Evolutionary conservation across 2,888 invertebrate species (phyloP), one percentile per base, ranked within the genome.

Genomic region (Lysandra bellargus): DNA sequence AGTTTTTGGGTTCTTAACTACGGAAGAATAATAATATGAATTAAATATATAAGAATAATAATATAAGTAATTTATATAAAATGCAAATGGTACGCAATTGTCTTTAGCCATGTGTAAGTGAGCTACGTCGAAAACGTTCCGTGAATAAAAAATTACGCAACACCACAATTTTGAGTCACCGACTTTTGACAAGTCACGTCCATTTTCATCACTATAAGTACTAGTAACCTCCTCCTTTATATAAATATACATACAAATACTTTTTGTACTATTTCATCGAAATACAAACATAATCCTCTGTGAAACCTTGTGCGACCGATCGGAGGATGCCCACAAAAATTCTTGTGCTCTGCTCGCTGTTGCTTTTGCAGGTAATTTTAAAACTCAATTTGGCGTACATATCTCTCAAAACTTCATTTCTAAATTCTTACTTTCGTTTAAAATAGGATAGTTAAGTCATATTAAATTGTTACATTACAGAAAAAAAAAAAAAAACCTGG

Each of bases 131-230:
- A 17, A 74, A 74, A 44, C 44, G 12, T 74, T 74, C 44, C n/a
- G 0, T n/a, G 6, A 44, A 74, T 74, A 40, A 44, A n/a, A n/a
- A 7, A 74, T 44, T 74, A 23, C n/a, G 40, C 9, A 74, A 74
- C 12, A 74, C n/a, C 23, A 44, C 5, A 69, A 69, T 33, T 69
- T 69, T 40, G 73, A n/a, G 73, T 73, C 40, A 7, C 17, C 4
- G 40, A 40, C 40, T 33, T 73, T 40, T 2, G 44, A 33, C 33
- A 69, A 44, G 74, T 74, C 74, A 74, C 74, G 74, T 74, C 74
- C 44, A 44, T 74, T 74, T 74, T 74, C 44, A 74, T 74, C 74
- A 74, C 44, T 44, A n/a, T n/a, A 69, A 69, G 69, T 33, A 69
- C 17, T 37, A 2, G 74, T 74, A 44, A n/a, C 74, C 74, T 74